Conservation (phyloP, 1,140 invertebrate species). For the Muscidifurax raptorellus region DNA sequence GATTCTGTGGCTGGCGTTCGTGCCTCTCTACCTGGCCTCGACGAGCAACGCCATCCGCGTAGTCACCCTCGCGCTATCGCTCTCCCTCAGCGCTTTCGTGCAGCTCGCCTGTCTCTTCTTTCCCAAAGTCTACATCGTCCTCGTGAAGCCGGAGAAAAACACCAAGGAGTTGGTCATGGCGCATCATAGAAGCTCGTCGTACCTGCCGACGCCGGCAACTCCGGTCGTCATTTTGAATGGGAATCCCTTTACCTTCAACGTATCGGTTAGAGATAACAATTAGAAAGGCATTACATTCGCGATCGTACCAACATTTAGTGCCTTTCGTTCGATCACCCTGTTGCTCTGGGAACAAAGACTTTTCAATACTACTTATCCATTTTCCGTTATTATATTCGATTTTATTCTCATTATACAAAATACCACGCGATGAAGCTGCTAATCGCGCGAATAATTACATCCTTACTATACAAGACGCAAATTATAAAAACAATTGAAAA, state of each 20-base stretch:
- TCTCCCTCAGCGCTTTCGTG: constrained; percentile 76
- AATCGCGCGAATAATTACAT: too few relatives aligned
- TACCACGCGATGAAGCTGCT: too few relatives aligned
- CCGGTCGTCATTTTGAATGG: constrained; percentile 38
- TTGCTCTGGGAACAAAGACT: neutral
- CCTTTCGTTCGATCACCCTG: neutral
- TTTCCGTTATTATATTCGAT: too few relatives aligned
- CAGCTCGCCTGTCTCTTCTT: constrained; percentile 78
- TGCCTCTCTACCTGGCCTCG: constrained; percentile 78
- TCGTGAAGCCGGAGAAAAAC: constrained; percentile 83
- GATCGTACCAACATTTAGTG: neutral
- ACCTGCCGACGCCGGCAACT: constrained; percentile 4
- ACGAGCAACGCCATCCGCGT: constrained; percentile 77
- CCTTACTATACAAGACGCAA: too few relatives aligned
- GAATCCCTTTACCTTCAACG: constrained; percentile 22
- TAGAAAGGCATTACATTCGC: neutral
- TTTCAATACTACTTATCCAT: neutral
- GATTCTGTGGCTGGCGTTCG: constrained; percentile 86
- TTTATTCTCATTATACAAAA: too few relatives aligned
- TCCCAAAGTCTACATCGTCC: constrained; percentile 81
- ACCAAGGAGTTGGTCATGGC: constrained; percentile 80
- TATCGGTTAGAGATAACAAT: neutral
- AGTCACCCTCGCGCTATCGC: constrained; percentile 77
- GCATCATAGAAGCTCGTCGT: constrained; percentile 62
- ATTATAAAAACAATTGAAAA: neutral